Evolutionary conservation across 2,797 vertebrate genomes (phyloP).

Genomic region (Sarcoramphus papa): DNA sequence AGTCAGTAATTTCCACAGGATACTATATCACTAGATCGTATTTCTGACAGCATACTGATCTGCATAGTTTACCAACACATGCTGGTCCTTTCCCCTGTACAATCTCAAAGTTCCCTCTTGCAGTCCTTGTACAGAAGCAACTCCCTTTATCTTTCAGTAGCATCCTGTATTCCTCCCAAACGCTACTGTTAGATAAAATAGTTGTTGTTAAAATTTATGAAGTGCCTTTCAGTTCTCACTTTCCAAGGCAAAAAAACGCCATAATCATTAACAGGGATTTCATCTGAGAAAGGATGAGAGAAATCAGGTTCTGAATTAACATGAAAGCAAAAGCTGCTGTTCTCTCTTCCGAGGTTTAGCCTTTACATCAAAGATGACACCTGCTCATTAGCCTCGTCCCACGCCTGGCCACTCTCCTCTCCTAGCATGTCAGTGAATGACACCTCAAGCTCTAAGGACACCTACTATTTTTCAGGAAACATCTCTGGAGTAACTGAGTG

Average conservation of each 20-base stretch:
- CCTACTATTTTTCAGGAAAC: neutral
- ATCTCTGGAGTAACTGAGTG: neutral
- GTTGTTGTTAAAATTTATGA: neutral
- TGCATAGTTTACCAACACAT: neutral
- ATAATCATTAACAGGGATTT: neutral
- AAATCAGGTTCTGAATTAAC: neutral
- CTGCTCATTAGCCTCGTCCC: neutral
- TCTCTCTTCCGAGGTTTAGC: neutral
- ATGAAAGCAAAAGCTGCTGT: neutral
- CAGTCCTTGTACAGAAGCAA: neutral
- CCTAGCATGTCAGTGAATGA: fast-evolving
- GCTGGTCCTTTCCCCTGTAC: neutral
- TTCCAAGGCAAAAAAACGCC: neutral
- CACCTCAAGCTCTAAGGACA: neutral
- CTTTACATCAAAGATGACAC: neutral
- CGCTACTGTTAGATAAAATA: neutral
- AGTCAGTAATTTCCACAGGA: neutral
- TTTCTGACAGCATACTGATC: neutral
- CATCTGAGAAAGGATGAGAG: neutral
- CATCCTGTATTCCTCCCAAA: neutral
- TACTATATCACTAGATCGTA: neutral
- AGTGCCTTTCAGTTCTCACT: neutral
- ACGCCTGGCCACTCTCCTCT: neutral
- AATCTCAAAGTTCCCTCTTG: neutral
- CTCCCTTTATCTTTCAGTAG: neutral